Conservation (phyloP, 2,888 invertebrate species). For the Sarcophaga caerulescens region DNA sequence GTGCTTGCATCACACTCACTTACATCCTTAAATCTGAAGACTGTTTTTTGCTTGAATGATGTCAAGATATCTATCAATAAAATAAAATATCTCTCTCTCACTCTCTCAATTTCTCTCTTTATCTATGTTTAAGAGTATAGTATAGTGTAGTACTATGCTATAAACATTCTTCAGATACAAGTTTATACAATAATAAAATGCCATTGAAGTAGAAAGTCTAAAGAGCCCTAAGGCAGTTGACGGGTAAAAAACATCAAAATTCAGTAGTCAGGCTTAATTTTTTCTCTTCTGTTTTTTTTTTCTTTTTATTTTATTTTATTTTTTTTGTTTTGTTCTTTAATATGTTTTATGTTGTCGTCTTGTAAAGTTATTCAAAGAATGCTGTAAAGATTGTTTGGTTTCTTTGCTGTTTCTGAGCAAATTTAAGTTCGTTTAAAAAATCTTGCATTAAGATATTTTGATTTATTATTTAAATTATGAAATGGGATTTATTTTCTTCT, state of each 20-base stretch:
- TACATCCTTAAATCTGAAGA: conserved; percentile 2
- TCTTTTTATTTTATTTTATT: too few relatives aligned
- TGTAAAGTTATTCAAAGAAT: background rate
- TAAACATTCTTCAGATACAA: background rate
- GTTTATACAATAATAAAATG: conserved; percentile 1
- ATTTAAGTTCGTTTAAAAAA: conserved; percentile 12
- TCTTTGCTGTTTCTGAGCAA: conserved; percentile 6
- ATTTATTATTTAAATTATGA: conserved; percentile 32
- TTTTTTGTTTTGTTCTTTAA: background rate
- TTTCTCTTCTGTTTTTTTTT: background rate
- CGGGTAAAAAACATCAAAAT: conserved; percentile 11
- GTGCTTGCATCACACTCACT: conserved; percentile 8
- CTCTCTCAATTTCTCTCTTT: too few relatives aligned
- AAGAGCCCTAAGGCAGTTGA: conserved; percentile 19
- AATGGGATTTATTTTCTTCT: background rate
- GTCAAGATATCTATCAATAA: conserved; percentile 39
- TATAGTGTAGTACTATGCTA: background rate
- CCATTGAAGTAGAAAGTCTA: conserved; percentile 22
- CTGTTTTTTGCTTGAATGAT: conserved; percentile 1
- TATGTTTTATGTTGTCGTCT: background rate
- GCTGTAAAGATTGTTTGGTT: conserved; percentile 11
- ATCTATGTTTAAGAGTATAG: background rate
- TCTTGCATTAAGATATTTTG: conserved; percentile 1
- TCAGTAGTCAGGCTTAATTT: background rate
- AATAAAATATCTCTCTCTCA: background rate